A percentile compares a stretch with the other conserved stretches of the same genome.
These are phyloP conservation scores for Sebastes nivosus DNA, from an alignment of 2,797 vertebrate species.

Conservation along the genomic window DNA sequence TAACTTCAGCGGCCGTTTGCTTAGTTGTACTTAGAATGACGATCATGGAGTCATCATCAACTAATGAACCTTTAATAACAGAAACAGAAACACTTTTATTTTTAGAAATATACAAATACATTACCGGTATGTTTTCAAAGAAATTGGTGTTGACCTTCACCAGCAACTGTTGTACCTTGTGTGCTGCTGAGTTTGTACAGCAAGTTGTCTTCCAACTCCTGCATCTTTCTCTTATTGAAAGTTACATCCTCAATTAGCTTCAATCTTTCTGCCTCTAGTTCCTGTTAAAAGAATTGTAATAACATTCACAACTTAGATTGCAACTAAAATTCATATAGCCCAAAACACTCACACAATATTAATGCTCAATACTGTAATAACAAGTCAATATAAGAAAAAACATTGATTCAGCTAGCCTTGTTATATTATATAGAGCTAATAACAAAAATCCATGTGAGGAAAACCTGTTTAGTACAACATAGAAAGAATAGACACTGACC, in stretches of 20 bases:
- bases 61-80: slow-evolving; percentile 82
- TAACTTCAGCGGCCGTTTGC: slow-evolving; percentile 88
- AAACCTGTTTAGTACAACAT: background rate
- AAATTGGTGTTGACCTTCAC: background rate
- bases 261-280: slow-evolving; percentile 90
- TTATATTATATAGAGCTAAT: background rate
- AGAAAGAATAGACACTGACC: slow-evolving; percentile 66
- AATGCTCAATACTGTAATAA: background rate
- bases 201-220: slow-evolving; percentile 92
- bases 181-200: slow-evolving; percentile 90
- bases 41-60: slow-evolving; percentile 90
- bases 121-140: background rate
- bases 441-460: background rate
- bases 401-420: background rate
- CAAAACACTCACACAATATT: background rate
- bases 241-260: slow-evolving; percentile 89
- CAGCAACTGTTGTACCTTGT: slow-evolving; percentile 45
- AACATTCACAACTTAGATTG: background rate
- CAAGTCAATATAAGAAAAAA: background rate
- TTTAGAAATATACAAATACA: background rate
- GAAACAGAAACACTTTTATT: background rate
- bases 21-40: slow-evolving; percentile 88
- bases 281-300: slow-evolving; percentile 70
- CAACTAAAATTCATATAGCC: background rate
- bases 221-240: slow-evolving; percentile 90